phyloP scores from a whole-genome alignment of 2,888 invertebrate species.

The Imbricaverruca yamaguchii region DNA sequence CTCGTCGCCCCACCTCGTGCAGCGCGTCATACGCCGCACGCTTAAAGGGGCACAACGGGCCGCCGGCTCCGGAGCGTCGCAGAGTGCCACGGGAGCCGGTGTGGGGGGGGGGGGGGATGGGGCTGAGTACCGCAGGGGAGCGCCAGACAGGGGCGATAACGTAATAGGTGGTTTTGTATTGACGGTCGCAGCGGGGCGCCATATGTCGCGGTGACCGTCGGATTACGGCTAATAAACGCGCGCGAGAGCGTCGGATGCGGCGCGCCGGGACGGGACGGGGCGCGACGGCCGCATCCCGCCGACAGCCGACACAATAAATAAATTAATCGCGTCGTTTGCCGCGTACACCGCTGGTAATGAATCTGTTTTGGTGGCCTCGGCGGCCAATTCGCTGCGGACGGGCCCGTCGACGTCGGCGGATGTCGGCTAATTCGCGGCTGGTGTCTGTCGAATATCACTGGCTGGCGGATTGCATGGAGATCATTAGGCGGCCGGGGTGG shows the following conservation, averaged over 20 bases:
- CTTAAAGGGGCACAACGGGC: neutral
- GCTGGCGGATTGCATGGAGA: too few relatives aligned
- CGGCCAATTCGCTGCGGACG: too few relatives aligned
- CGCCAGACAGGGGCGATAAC: neutral
- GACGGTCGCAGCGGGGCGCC: constrained; percentile 15
- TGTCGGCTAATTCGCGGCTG: too few relatives aligned
- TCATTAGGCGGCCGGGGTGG: too few relatives aligned
- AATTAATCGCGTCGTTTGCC: constrained; percentile 18
- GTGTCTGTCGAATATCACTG: too few relatives aligned
- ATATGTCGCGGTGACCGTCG: constrained; percentile 2
- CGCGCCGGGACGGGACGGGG: neutral
- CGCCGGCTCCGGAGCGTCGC: too few relatives aligned
- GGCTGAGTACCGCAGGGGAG: neutral
- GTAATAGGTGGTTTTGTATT: constrained; percentile 21
- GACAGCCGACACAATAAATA: neutral
- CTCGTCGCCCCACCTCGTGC: neutral
- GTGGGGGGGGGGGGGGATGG: neutral
- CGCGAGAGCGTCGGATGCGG: neutral
- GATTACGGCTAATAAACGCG: constrained; percentile 20
- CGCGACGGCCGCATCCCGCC: neutral
- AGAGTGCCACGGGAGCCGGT: too few relatives aligned
- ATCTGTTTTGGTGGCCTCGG: neutral
- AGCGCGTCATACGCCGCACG: neutral
- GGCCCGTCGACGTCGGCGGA: too few relatives aligned
- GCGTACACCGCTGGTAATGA: neutral